Base-by-base conservation (phyloP, 1,140 invertebrate species). In the Panulirus ornatus region DNA sequence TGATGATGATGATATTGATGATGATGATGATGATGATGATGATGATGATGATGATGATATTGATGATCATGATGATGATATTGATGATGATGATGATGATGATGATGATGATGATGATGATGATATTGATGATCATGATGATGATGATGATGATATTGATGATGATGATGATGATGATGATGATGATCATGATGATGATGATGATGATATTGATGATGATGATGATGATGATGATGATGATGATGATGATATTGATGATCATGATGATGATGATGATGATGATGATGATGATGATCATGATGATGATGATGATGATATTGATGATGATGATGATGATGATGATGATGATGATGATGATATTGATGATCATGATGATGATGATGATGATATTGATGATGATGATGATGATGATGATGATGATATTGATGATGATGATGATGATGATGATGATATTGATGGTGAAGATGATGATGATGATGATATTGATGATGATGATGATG, bases 371-470 rank as follows among this genome's bases (percentile, higher is more conserved):
- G 44, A 70, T 70, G 30, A 70, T 70, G 63, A 70, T 70, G 30
- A 70, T 70, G 63, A 70, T 70, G 30, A 70, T 70, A 22, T 8
- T 70, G 63, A 70, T 70, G 63, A 70, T 47, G 44, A 47, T 47
- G 44, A 47, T 47, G 44, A 47, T 47, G 44, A 47, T 47, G 44
- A 47, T 47, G 63, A 70, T n/a, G 44, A 47, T 47, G 44, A 47
- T 47, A 14, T 6, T 47, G 44, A 47, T 47, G 44, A 47, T 47
- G 44, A 47, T 47, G 44, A 47, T 47, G 44, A 47, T 47, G 44
- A 47, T 47, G 44, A 47, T 47, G 44, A 47, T 47, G 63, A 47
- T 47, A 14, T 6, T 47, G 44, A 47, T 47, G 44, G 14, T 47
- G 44, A 47, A 6, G 44, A 47, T 47, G 44, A 47, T 47, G 44